Conservation (phyloP, 2,797 vertebrate genomes). For the Triplophysa yarkandensis region DNA sequence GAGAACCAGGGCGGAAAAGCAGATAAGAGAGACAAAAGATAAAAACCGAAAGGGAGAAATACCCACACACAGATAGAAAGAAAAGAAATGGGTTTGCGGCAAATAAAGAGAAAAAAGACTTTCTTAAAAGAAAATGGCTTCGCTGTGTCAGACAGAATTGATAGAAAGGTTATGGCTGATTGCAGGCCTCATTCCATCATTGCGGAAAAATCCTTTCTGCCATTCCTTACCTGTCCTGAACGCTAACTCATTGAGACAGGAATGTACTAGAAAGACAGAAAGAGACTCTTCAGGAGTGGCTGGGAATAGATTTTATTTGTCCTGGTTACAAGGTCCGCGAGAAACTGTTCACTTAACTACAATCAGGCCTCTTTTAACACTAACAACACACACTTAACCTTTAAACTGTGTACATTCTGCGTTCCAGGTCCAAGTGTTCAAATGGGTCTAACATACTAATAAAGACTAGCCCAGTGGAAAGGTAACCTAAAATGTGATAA, state of each 20-base stretch:
- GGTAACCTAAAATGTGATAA: not conserved
- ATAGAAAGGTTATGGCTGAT: constrained; percentile 38
- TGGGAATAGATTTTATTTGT: too few species aligned
- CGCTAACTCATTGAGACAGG: constrained; percentile 28
- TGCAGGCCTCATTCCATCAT: constrained; percentile 42
- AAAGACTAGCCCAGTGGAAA: not conserved
- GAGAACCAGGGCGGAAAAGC: constrained; percentile 48
- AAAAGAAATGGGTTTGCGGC: not conserved
- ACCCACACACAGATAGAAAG: not conserved
- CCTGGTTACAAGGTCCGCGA: not conserved
- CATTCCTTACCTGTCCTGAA: constrained; percentile 15
- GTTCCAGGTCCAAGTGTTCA: not conserved
- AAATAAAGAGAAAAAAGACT: constrained; percentile 4
- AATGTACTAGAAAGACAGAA: constrained; percentile 35
- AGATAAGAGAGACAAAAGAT: constrained; percentile 48
- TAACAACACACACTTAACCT: not conserved
- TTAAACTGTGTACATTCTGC: not conserved
- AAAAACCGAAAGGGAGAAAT: constrained; percentile 9
- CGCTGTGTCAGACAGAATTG: constrained; percentile 14
- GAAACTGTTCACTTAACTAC: not conserved
- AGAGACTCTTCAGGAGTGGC: not conserved
- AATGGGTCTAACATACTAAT: not conserved
- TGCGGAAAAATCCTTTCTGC: constrained; percentile 13
- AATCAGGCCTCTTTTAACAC: not conserved
- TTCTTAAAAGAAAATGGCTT: constrained; percentile 6